Evolutionary conservation across 2,113 vertebrate species (phyloP).

Genomic region (Hemiprocne comata): DNA sequence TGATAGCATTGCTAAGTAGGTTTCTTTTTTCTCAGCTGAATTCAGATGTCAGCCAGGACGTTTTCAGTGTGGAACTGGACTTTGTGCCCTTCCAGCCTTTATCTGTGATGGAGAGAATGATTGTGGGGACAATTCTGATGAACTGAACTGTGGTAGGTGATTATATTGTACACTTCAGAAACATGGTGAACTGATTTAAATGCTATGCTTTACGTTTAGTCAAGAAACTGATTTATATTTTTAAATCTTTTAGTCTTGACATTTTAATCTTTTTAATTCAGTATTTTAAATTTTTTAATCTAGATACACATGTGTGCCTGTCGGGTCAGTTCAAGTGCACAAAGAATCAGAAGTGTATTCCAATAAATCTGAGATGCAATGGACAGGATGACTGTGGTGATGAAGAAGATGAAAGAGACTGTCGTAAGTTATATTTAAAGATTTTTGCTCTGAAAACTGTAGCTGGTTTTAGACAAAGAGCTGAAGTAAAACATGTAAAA

Average conservation of each 20-base stretch:
- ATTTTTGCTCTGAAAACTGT: neutral
- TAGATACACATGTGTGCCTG: constrained; percentile 95
- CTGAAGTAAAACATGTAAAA: neutral
- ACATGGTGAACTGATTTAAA: neutral
- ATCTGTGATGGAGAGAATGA: constrained; percentile 99
- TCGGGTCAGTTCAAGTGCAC: constrained; percentile 97
- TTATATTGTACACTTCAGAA: neutral
- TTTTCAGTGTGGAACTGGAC: constrained; percentile 96
- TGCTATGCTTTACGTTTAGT: neutral
- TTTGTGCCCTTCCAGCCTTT: constrained; percentile 96
- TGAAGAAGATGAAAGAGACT: constrained; percentile 94
- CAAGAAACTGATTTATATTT: neutral
- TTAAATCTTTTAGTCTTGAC: neutral
- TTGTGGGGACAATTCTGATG: constrained; percentile 97
- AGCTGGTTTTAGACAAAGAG: neutral
- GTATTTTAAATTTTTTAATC: neutral
- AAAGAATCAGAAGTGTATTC: constrained; percentile 94
- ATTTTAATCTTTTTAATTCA: neutral
- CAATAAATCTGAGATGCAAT: constrained; percentile 94
- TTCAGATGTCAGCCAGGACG: constrained; percentile 97
- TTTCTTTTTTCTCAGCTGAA: constrained; percentile 82
- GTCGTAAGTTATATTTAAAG: constrained; percentile 85
- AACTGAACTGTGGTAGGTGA: constrained; percentile 92
- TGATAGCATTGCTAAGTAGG: neutral
- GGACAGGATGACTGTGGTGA: constrained; percentile 97